Conservation (phyloP, 2,113 vertebrate species). For the Odocoileus hemionus region DNA sequence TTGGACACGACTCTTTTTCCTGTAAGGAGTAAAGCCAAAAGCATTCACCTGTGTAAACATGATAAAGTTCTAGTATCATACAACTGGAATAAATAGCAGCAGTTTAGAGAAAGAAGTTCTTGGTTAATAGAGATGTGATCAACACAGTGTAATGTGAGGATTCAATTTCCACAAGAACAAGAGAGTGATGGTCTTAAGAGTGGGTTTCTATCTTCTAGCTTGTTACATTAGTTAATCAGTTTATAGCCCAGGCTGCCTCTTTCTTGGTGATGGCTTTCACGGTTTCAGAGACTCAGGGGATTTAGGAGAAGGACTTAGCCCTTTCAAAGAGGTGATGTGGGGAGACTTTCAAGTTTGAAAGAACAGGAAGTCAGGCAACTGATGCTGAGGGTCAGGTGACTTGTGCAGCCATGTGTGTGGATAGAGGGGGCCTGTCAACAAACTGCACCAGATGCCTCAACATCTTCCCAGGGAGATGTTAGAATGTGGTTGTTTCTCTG, state of each 20-base stretch:
- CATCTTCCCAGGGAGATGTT: not conserved
- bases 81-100: not conserved
- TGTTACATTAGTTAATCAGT: not conserved
- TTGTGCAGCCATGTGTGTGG: not conserved
- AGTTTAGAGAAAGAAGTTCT: not conserved
- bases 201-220: not conserved
- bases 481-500: not conserved
- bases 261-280: not conserved
- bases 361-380: not conserved
- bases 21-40: constrained; percentile 7
- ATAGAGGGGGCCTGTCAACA: not conserved
- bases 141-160: not conserved
- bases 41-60: constrained; percentile 52
- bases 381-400: not conserved
- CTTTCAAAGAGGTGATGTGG: not conserved
- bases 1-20: not conserved
- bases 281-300: not conserved
- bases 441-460: not conserved
- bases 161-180: not conserved
- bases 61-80: not conserved
- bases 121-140: not conserved
- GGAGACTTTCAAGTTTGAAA: not conserved
- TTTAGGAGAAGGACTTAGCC: not conserved
- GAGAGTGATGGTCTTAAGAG: not conserved
- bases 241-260: not conserved